phyloP scores from a whole-genome alignment of 2,113 vertebrate species.

The Chaetorhynchus papuensis region DNA sequence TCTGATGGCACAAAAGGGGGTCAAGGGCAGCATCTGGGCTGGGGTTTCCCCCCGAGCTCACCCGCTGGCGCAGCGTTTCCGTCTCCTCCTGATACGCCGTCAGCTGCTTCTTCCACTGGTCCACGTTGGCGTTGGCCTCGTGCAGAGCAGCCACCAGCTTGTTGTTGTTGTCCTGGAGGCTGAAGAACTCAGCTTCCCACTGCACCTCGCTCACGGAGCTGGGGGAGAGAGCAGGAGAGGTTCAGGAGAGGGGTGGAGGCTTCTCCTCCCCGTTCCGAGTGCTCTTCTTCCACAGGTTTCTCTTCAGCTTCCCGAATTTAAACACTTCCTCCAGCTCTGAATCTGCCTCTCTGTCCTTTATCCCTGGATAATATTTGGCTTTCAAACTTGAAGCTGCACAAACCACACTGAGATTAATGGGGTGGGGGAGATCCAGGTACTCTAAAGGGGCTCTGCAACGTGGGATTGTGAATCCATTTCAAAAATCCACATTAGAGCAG shows the following conservation, averaged over 20 bases:
- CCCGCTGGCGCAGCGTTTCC: slow-evolving; percentile 84
- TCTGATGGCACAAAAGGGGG: background rate
- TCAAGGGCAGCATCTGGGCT: background rate
- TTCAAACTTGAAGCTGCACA: background rate
- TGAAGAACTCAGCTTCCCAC: slow-evolving; percentile 93
- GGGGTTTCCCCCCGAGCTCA: slow-evolving; percentile 14
- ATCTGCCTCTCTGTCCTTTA: background rate
- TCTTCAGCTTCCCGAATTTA: background rate
- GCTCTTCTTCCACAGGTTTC: background rate
- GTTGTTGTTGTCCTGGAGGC: slow-evolving; percentile 93
- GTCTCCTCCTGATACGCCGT: slow-evolving; percentile 89
- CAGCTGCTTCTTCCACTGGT: slow-evolving; percentile 97
- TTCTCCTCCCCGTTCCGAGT: background rate
- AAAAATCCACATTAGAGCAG: background rate
- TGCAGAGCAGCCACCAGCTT: slow-evolving; percentile 89
- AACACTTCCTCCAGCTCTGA: background rate
- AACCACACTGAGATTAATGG: background rate
- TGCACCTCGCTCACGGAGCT: slow-evolving; percentile 95
- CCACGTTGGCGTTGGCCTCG: slow-evolving; percentile 89
- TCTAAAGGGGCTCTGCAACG: background rate
- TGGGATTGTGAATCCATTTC: background rate
- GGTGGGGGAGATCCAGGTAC: background rate
- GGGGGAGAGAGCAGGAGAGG: background rate
- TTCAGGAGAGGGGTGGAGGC: background rate
- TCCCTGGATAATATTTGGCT: background rate